Conservation (phyloP, 2,888 invertebrate genomes). For the Spilarctia lutea region DNA sequence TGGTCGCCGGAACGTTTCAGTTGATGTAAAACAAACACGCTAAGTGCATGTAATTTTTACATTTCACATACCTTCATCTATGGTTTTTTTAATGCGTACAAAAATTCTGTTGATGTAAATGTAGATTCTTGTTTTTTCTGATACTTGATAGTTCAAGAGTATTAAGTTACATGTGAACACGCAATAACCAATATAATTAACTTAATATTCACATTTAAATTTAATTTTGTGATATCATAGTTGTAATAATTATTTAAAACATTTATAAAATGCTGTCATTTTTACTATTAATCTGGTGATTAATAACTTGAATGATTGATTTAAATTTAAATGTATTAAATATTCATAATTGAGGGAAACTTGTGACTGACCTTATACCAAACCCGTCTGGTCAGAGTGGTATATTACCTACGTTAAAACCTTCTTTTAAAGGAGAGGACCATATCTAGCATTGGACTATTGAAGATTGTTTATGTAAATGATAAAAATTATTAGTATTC, state of each 20-base stretch:
- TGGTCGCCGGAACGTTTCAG: neutral
- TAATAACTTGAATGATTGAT: neutral
- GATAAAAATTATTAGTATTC: too few relatives aligned
- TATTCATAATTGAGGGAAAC: too few relatives aligned
- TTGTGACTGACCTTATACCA: too few relatives aligned
- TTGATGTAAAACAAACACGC: neutral
- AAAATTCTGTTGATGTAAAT: too few relatives aligned
- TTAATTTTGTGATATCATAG: neutral
- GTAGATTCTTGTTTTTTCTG: neutral
- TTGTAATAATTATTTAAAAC: neutral
- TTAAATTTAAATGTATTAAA: neutral
- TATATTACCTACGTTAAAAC: too few relatives aligned
- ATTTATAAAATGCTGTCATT: neutral
- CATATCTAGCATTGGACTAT: too few relatives aligned
- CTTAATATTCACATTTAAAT: neutral
- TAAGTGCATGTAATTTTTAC: too few relatives aligned
- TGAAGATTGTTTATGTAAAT: too few relatives aligned
- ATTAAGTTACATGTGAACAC: neutral
- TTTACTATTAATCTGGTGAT: neutral
- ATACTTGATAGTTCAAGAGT: neutral
- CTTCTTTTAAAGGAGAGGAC: too few relatives aligned
- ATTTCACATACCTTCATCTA: too few relatives aligned
- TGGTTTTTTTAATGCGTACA: neutral
- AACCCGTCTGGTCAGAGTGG: too few relatives aligned
- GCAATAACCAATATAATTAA: neutral